phyloP scores from a whole-genome alignment of 2,888 invertebrate species.

The Caenorhabditis macrosperma region DNA sequence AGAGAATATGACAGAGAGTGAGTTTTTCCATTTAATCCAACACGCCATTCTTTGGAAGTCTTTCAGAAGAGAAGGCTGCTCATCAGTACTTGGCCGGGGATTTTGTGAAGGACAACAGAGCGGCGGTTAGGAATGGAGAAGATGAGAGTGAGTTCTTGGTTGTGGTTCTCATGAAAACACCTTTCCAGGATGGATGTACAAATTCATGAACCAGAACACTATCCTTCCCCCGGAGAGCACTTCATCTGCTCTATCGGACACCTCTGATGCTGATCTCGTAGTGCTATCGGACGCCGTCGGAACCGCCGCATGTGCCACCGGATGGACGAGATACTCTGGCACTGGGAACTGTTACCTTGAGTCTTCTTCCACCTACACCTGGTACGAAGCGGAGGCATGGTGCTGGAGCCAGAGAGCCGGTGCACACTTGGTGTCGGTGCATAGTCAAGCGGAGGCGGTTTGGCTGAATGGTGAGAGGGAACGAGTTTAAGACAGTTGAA shows the following conservation, averaged over 20 bases:
- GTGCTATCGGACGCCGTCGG: constrained; percentile 20
- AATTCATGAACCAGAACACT: constrained; percentile 20
- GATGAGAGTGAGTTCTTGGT: constrained; percentile 21
- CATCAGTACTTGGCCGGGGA: background rate
- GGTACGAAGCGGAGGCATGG: constrained; percentile 43
- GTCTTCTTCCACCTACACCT: background rate
- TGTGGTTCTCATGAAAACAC: background rate
- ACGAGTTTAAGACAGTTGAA: too few species aligned
- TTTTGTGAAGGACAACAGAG: constrained; percentile 14
- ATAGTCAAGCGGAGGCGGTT: constrained; percentile 33
- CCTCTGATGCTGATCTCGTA: constrained; percentile 3
- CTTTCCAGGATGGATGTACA: constrained; percentile 27
- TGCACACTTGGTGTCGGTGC: constrained; percentile 32
- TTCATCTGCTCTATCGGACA: background rate
- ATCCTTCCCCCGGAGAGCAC: constrained; percentile 4
- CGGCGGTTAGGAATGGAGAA: background rate
- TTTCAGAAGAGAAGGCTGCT: constrained; percentile 5
- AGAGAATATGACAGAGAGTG: background rate
- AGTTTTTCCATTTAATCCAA: background rate
- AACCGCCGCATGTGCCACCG: constrained; percentile 29
- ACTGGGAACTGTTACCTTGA: constrained; percentile 34
- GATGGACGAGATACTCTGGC: constrained; percentile 30
- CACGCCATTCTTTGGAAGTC: background rate
- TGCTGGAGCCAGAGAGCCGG: constrained; percentile 37
- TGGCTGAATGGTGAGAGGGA: constrained; percentile 43